These are phyloP conservation scores for Hylaeus anthracinus DNA, from an alignment of 1,140 invertebrate genomes.

Conservation along the genomic window DNA sequence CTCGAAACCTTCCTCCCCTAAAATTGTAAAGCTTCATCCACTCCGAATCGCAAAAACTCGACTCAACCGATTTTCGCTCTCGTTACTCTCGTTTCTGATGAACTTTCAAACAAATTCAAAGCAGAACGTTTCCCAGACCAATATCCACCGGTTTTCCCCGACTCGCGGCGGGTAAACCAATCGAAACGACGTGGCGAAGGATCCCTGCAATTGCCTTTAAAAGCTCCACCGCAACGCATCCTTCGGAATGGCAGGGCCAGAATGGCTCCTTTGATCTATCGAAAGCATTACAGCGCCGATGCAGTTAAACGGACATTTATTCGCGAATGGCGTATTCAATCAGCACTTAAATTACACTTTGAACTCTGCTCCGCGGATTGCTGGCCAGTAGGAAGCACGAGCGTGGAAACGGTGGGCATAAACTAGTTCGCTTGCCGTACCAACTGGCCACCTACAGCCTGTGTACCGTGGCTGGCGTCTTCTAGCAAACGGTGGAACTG, in stretches of 20 bases:
- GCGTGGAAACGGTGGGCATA: background rate
- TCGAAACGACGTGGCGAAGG: background rate
- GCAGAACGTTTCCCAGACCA: background rate
- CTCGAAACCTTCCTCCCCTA: too few relatives aligned
- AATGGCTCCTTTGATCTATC: background rate
- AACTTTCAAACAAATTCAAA: background rate
- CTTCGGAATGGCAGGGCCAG: too few relatives aligned
- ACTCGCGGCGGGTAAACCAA: background rate
- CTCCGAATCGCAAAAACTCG: too few relatives aligned
- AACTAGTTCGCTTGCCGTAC: slow-evolving; percentile 41
- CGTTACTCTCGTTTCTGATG: too few relatives aligned
- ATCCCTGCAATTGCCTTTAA: background rate
- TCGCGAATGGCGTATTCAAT: slow-evolving; percentile 8
- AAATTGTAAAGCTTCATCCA: too few relatives aligned
- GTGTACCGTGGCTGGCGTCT: slow-evolving; percentile 35
- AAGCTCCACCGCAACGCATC: background rate
- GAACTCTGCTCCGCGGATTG: background rate
- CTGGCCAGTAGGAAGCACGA: background rate
- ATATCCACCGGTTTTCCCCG: background rate
- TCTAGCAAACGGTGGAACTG: slow-evolving; percentile 56
- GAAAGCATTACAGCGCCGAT: background rate
- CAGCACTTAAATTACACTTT: slow-evolving; percentile 33
- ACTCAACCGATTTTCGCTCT: too few relatives aligned
- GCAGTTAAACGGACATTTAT: slow-evolving; percentile 17
- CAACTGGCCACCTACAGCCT: background rate